phyloP scores from a whole-genome alignment of 2,888 invertebrate genomes.

The Folsomia candida region DNA sequence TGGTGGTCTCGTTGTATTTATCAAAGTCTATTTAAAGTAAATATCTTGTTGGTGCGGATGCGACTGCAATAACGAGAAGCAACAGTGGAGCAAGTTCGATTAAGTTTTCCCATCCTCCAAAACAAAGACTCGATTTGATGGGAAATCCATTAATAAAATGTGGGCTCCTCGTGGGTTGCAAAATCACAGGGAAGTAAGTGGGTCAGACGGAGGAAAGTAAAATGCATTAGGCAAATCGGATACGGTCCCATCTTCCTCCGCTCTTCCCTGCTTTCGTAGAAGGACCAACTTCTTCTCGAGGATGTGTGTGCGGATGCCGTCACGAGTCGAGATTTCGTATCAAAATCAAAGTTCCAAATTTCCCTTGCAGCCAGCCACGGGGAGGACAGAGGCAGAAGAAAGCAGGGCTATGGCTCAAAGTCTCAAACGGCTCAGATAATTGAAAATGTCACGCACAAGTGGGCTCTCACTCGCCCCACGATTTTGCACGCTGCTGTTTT shows the following conservation, averaged over 20 bases:
- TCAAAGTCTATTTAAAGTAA: no score
- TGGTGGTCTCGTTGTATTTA: no score
- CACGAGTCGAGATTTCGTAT: neutral
- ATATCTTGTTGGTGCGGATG: no score
- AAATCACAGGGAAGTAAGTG: neutral
- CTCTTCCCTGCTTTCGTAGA: neutral
- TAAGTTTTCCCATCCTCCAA: neutral
- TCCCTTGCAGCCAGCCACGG: neutral
- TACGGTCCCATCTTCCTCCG: neutral
- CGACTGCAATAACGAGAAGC: no score
- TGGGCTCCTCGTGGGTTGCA: neutral
- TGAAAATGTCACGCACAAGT: slow-evolving; percentile 41
- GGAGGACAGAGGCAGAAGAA: neutral
- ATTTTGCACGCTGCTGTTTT: no score
- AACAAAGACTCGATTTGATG: neutral
- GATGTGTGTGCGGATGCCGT: neutral
- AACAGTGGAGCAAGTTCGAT: neutral
- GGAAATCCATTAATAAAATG: neutral
- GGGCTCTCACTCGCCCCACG: slow-evolving; percentile 22
- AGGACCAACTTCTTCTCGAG: neutral
- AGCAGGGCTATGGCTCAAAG: neutral
- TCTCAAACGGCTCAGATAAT: slow-evolving; percentile 27
- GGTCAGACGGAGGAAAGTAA: neutral
- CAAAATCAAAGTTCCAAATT: neutral
- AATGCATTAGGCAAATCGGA: neutral